Evolutionary conservation across 2,113 vertebrate genomes (phyloP), one percentile per base, ranked within the genome.

Genomic region (Chrysemys picta): DNA sequence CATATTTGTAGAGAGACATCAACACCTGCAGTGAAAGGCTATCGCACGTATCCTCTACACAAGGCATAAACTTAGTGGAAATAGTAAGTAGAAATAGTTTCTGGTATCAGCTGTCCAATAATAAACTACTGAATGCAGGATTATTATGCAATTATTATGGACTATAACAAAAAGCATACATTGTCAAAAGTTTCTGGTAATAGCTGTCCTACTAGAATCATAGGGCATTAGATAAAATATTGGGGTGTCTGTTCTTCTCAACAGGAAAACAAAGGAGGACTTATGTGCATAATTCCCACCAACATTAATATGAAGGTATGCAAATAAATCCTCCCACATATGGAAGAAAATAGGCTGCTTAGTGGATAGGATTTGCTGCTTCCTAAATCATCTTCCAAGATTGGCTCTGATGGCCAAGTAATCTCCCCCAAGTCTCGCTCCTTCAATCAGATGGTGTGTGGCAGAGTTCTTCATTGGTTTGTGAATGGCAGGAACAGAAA

Each of bases 1-100:
- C 53, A 87, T 2, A 0, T 82, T 93, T 94, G 24, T 86, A 88
- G 93, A 95, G 94, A 92, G 87, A 90, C 50, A 59, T 54, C 87
- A 88, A 72, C 50, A 85, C 31, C 29, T 85, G 56, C 89, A 81
- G 53, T 92, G 69, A 81, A 94, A 95, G 31, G 45, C 4, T 29
- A 59, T 88, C 62, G 10, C 82, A 87, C 42, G 54, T 85, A 21
- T 47, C 78, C 24, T 25, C 65, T 88, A 22, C n/a, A 65, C 52
- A 84, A 84, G n/a, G 59, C 79, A 27, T 53, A 82, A 5, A 17
- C 89, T 95, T 87, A 21, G 27, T 42, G 42, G 42, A 42, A 42
- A 42, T 42, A 10, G 53, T n/a, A 84, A 92, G 82, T 1, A 81
- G 47, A 85, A 80, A 49, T 2, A 91, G 45, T 27, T 92, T 82